phyloP scores from a whole-genome alignment of 2,113 vertebrate genomes.

The Rhinolophus sinicus region DNA sequence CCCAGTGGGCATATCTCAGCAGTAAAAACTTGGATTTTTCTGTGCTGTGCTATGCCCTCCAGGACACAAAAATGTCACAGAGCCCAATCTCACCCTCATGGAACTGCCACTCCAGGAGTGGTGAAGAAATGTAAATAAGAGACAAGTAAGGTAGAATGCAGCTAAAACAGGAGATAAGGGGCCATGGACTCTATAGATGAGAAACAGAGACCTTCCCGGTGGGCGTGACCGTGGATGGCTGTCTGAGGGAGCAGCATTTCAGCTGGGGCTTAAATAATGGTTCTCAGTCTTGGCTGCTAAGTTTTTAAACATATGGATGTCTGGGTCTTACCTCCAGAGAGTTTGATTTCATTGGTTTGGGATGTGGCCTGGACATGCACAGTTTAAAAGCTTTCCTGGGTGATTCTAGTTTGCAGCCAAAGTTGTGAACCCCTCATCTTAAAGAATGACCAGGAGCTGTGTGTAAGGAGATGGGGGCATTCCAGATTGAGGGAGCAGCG shows the following conservation, averaged over 20 bases:
- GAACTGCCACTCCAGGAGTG: background rate
- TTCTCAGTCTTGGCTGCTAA: background rate
- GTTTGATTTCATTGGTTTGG: constrained; percentile 21
- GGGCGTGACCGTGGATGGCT: background rate
- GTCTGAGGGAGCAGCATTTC: background rate
- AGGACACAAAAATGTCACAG: background rate
- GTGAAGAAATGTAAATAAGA: background rate
- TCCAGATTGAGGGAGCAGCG: background rate
- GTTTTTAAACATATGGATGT: background rate
- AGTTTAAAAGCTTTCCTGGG: background rate
- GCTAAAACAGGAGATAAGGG: background rate
- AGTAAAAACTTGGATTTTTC: background rate
- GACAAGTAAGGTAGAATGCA: background rate
- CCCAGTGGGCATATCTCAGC: background rate
- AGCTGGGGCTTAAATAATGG: background rate
- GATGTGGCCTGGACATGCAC: background rate
- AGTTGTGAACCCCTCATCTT: background rate
- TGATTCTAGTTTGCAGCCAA: background rate
- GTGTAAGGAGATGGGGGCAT: background rate
- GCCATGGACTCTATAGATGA: background rate
- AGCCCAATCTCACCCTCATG: background rate
- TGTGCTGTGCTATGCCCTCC: background rate
- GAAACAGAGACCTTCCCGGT: background rate
- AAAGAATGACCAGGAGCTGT: background rate
- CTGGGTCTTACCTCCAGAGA: background rate